Evolutionary conservation across 2,113 vertebrate genomes (phyloP).

Genomic region (Eulemur rufifrons): DNA sequence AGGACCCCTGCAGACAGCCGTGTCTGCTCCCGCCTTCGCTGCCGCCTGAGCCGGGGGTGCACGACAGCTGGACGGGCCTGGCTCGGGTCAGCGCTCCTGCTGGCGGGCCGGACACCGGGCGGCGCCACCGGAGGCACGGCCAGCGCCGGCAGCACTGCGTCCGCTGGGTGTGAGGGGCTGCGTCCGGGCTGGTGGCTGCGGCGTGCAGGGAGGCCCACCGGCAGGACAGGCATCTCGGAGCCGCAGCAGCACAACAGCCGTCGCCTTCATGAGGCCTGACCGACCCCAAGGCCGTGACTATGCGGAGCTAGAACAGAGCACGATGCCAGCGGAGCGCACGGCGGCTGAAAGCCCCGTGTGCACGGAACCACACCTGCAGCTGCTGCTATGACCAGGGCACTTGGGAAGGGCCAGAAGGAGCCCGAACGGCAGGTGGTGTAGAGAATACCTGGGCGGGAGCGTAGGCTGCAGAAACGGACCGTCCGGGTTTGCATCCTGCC

Average conservation of each 20-base stretch:
- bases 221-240: not conserved
- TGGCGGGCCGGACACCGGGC: not conserved
- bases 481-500: not conserved
- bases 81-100: not conserved
- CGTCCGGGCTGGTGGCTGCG: not conserved
- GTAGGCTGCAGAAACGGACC: not conserved
- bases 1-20: not conserved
- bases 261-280: not conserved
- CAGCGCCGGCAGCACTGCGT: not conserved
- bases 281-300: too few species aligned
- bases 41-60: not conserved
- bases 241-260: not conserved
- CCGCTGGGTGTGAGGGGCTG: not conserved
- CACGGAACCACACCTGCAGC: not conserved
- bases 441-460: not conserved
- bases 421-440: too few species aligned
- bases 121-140: not conserved
- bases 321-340: not conserved
- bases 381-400: not conserved
- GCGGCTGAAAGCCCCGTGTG: too few species aligned
- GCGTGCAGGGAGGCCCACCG: accelerated
- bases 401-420: not conserved
- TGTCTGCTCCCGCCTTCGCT: not conserved
- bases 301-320: not conserved
- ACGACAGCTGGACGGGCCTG: not conserved